phyloP scores from a whole-genome alignment of 2,113 vertebrate genomes.

The Urocynchramus pylzowi region DNA sequence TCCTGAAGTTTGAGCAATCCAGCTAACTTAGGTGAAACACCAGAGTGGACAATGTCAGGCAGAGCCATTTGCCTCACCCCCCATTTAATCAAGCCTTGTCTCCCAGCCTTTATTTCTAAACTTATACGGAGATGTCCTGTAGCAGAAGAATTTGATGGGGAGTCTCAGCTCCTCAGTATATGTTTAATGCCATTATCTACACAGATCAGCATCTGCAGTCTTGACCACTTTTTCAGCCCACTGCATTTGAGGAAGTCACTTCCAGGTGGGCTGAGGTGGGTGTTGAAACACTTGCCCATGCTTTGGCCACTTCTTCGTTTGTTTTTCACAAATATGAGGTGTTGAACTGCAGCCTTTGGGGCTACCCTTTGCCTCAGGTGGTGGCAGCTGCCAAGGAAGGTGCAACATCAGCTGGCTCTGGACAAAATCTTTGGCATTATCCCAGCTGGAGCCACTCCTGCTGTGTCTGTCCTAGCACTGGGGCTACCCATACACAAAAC shows the following conservation, averaged over 20 bases:
- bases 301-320: background rate
- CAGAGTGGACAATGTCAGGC: background rate
- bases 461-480: background rate
- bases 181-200: background rate
- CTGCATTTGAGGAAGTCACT: background rate
- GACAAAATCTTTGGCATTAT: background rate
- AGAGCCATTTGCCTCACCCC: background rate
- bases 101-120: background rate
- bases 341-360: background rate
- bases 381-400: background rate
- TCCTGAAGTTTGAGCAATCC: background rate
- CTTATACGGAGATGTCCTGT: background rate
- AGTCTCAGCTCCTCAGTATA: background rate
- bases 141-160: background rate
- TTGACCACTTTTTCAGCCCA: background rate
- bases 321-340: background rate
- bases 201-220: background rate
- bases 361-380: background rate
- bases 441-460: background rate
- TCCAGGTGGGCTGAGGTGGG: background rate
- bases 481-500: background rate
- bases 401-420: background rate
- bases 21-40: background rate
- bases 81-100: background rate
- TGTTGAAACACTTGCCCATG: rapidly evolving